Percentiles rank a stretch among this genome's conserved stretches.
These are phyloP conservation scores for Axis porcinus DNA, from an alignment of 2,113 vertebrate species.

Conservation along the genomic window DNA sequence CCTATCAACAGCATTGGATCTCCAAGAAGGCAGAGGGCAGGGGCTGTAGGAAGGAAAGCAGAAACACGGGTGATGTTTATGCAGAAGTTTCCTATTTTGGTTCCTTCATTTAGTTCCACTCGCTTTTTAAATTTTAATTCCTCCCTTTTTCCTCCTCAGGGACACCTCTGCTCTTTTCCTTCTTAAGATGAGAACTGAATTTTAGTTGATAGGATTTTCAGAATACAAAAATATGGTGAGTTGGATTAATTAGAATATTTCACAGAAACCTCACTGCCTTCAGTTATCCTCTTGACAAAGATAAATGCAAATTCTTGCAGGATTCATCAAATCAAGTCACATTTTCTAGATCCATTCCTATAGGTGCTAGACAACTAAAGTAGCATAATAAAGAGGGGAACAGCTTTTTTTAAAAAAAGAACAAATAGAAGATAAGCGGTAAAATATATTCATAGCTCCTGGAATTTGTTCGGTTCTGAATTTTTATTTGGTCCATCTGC, in stretches of 20 bases:
- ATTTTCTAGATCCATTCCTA: slow-evolving; percentile 46
- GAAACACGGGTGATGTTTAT: slow-evolving; percentile 19
- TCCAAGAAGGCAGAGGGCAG: slow-evolving; percentile 17
- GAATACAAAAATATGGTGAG: slow-evolving; percentile 53
- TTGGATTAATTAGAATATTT: slow-evolving; percentile 69
- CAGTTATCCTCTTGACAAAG: slow-evolving; percentile 63
- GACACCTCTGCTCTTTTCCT: slow-evolving; percentile 42
- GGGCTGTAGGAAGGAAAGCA: background rate
- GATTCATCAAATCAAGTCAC: slow-evolving; percentile 56
- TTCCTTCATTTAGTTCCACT: background rate
- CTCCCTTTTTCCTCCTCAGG: slow-evolving; percentile 16
- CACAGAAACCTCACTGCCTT: slow-evolving; percentile 43
- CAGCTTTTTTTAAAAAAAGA: background rate
- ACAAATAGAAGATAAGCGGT: slow-evolving; percentile 7
- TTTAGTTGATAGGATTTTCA: slow-evolving; percentile 53
- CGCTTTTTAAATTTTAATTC: slow-evolving; percentile 36
- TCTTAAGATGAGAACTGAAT: slow-evolving; percentile 40
- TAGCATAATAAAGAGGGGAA: slow-evolving; percentile 22
- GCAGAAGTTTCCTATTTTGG: slow-evolving; percentile 13
- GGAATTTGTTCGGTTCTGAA: slow-evolving; percentile 40
- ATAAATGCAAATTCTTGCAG: slow-evolving; percentile 65
- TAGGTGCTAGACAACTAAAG: slow-evolving; percentile 46
- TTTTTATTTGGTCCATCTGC: slow-evolving; percentile 49
- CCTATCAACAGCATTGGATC: background rate
- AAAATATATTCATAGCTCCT: slow-evolving; percentile 6